These are phyloP conservation scores for Apodemus agrarius DNA, from an alignment of 2,797 vertebrate genomes.

Conservation along the genomic window DNA sequence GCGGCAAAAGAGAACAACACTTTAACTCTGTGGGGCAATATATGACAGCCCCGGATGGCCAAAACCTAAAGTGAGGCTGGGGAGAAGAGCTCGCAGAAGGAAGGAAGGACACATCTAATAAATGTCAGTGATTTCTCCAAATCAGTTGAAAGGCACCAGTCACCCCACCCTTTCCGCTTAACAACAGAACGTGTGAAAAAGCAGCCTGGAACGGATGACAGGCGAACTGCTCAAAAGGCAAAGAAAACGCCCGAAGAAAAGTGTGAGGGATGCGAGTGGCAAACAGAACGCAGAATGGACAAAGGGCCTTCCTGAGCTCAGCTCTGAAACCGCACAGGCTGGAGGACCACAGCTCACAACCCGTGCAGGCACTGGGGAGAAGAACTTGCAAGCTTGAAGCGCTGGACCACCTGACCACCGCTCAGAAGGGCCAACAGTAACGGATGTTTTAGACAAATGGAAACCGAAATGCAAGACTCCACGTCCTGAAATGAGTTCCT, in stretches of 20 bases:
- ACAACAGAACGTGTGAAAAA: background rate
- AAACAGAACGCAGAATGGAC: background rate
- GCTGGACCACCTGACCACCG: too few species aligned
- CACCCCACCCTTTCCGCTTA: background rate
- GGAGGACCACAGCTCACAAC: background rate
- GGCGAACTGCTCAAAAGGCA: background rate
- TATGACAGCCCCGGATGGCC: fast-evolving
- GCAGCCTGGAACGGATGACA: background rate
- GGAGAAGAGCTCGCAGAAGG: too few species aligned
- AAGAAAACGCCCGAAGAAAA: background rate
- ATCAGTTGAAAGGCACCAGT: background rate
- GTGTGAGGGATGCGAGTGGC: background rate
- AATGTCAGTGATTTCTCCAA: background rate
- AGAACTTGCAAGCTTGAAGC: background rate
- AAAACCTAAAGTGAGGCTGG: background rate
- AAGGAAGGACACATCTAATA: background rate
- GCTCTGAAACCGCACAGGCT: background rate
- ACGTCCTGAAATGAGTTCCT: background rate
- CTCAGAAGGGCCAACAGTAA: background rate
- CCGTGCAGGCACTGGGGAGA: too few species aligned
- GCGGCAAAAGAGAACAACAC: background rate
- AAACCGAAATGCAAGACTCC: background rate
- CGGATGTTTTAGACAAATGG: background rate
- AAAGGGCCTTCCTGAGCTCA: background rate
- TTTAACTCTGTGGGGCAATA: too few species aligned